Conservation (phyloP, 2,888 invertebrate genomes). For the Limnephilus lunatus region DNA sequence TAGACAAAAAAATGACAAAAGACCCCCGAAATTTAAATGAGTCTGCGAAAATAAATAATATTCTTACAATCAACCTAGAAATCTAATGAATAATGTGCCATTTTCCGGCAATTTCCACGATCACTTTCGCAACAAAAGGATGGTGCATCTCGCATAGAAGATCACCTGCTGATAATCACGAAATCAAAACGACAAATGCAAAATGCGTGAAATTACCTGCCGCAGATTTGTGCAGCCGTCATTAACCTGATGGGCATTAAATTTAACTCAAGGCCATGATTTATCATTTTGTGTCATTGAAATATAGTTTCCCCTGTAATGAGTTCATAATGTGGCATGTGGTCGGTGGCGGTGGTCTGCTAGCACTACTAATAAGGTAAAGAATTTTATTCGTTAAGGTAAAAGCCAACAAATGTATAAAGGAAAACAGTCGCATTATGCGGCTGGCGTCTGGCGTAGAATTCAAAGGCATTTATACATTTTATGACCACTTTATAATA, state of each 20-base stretch:
- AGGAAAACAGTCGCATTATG: not conserved
- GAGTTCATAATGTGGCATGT: not conserved
- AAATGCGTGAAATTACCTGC: slow-evolving; percentile 36
- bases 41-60: too few species aligned
- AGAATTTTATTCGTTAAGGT: not conserved
- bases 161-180: slow-evolving; percentile 17
- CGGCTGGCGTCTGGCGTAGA: not conserved
- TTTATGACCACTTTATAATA: not conserved
- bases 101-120: not conserved
- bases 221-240: slow-evolving; percentile 16
- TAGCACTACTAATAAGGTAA: not conserved
- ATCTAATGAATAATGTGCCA: not conserved
- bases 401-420: not conserved
- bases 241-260: slow-evolving; percentile 11
- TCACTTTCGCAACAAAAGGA: not conserved
- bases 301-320: not conserved
- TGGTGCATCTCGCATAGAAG: not conserved
- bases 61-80: not conserved
- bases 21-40: too few species aligned
- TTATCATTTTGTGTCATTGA: slow-evolving; percentile 22
- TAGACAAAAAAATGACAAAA: too few species aligned
- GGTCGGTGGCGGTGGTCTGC: not conserved
- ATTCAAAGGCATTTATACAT: not conserved
- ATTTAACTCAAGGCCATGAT: slow-evolving; percentile 34
- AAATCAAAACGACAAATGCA: slow-evolving; percentile 40